phyloP scores from a whole-genome alignment of 2,888 invertebrate genomes.

The Latrodectus hesperus region DNA sequence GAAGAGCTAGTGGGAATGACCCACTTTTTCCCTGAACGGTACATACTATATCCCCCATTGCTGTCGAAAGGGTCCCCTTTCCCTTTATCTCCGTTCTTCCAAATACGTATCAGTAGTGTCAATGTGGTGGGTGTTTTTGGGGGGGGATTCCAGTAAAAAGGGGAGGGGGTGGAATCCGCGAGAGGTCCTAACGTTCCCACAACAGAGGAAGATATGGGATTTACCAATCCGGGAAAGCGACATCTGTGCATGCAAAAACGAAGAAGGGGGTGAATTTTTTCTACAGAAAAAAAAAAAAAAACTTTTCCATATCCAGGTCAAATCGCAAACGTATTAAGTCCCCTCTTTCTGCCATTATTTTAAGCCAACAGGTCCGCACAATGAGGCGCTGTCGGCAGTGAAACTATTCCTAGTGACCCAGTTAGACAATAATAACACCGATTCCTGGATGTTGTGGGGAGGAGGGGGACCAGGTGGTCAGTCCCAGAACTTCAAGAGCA shows the following conservation, averaged over 20 bases:
- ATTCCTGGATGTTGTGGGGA: not conserved
- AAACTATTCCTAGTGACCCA: slow-evolving; percentile 63
- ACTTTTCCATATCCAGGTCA: slow-evolving; percentile 51
- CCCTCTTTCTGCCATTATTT: slow-evolving; percentile 46
- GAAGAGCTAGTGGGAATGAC: slow-evolving; percentile 48
- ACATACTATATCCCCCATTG: not conserved
- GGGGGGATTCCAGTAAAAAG: not conserved
- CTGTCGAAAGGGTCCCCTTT: not conserved
- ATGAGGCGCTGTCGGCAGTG: slow-evolving; percentile 54
- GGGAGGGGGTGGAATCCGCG: slow-evolving; percentile 18
- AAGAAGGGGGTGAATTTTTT: not conserved
- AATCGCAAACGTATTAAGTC: slow-evolving; percentile 56
- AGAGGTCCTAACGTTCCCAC: slow-evolving; percentile 51
- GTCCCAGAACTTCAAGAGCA: slow-evolving; percentile 58
- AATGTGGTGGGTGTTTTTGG: not conserved
- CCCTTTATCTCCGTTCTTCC: not conserved
- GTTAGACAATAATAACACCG: slow-evolving; percentile 45
- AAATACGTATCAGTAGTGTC: slow-evolving; percentile 42
- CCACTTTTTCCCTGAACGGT: slow-evolving; percentile 26
- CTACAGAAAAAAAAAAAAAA: slow-evolving; percentile 26
- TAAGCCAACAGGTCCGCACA: slow-evolving; percentile 49
- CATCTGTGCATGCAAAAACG: slow-evolving; percentile 9
- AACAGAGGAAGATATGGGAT: slow-evolving; percentile 36
- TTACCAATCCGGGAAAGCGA: slow-evolving; percentile 30
- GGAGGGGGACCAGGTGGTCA: slow-evolving; percentile 63